Evolutionary conservation across 2,113 vertebrate genomes (phyloP).

Genomic region (Stegostoma tigrinum): DNA sequence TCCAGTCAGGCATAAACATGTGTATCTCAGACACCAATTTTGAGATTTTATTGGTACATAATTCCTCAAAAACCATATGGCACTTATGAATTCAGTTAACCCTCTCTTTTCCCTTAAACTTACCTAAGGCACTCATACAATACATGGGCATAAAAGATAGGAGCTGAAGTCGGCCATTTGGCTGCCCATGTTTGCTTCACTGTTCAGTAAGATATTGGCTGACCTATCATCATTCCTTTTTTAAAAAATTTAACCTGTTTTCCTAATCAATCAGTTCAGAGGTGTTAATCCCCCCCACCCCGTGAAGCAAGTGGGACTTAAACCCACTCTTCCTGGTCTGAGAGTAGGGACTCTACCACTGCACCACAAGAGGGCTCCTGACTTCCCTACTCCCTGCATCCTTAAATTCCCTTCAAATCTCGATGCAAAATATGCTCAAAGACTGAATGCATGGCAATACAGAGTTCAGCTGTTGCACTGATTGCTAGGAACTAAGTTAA

Average conservation of each 20-base stretch:
- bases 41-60: background rate
- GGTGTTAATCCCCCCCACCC: no score
- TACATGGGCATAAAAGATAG: background rate
- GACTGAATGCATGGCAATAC: background rate
- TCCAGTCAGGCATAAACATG: background rate
- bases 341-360: no score
- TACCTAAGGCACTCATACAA: background rate
- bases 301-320: no score
- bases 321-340: no score
- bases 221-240: background rate
- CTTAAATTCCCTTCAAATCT: background rate
- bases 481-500: conserved; percentile 7
- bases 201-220: background rate
- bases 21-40: background rate
- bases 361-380: no score
- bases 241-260: no score
- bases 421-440: background rate
- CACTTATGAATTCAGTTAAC: background rate
- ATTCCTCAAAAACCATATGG: background rate
- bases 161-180: background rate
- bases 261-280: no score
- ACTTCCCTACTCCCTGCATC: background rate
- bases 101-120: background rate
- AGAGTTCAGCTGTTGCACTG: background rate
- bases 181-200: background rate